Evolutionary conservation across 2,113 vertebrate genomes (phyloP).

Genomic region (Maccullochella peelii): DNA sequence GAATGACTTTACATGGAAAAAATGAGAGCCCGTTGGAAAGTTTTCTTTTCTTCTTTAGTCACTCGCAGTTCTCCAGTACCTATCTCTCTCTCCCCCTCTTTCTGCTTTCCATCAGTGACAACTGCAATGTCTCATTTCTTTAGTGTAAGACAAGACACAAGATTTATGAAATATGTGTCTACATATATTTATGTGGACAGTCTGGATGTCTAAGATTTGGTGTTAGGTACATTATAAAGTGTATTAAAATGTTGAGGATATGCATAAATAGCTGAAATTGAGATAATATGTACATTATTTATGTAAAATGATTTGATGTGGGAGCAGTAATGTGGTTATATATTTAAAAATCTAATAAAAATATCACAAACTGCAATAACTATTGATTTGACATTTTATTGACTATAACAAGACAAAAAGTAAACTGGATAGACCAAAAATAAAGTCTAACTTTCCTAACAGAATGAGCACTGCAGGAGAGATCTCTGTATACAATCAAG

Average conservation of each 20-base stretch:
- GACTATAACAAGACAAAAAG: background rate
- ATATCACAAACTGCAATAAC: background rate
- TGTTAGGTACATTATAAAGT: background rate
- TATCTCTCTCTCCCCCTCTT: slow-evolving; percentile 24
- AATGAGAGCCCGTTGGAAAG: slow-evolving; percentile 70
- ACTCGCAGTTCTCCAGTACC: slow-evolving; percentile 9
- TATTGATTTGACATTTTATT: background rate
- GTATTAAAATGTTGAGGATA: background rate
- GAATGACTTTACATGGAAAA: slow-evolving; percentile 76
- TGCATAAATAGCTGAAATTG: background rate
- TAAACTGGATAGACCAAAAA: background rate
- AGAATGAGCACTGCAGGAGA: background rate
- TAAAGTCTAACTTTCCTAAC: background rate
- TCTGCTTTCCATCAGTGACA: slow-evolving; percentile 39
- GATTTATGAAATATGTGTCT: background rate
- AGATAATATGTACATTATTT: background rate
- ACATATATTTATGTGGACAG: background rate
- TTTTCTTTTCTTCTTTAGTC: slow-evolving; percentile 51
- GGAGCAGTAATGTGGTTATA: background rate
- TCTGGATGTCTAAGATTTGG: background rate
- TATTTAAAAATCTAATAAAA: background rate
- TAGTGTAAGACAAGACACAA: background rate
- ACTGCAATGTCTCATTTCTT: slow-evolving; percentile 10
- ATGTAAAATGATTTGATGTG: background rate
- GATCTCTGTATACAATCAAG: background rate